A percentile compares a stretch with the other conserved stretches of the same genome.
These are phyloP conservation scores for Monochamus alternatus DNA, from an alignment of 2,888 invertebrate species.

Conservation along the genomic window DNA sequence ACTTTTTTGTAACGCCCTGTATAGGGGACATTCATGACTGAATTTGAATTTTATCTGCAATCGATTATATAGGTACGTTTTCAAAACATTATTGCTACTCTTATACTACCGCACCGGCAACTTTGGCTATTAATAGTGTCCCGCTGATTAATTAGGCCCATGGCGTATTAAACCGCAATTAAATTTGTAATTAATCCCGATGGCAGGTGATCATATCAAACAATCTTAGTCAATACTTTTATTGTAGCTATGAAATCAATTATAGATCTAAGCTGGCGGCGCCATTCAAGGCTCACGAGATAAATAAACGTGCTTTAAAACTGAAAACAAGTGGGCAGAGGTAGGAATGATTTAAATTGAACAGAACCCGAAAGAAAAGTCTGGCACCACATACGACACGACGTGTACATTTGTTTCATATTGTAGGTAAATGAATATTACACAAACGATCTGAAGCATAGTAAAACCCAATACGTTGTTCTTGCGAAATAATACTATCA, in stretches of 20 bases:
- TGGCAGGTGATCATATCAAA: constrained; percentile 44
- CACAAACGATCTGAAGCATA: constrained; percentile 2
- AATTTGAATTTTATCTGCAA: too few relatives aligned
- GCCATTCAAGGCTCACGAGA: constrained; percentile 62
- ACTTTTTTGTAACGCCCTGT: too few relatives aligned
- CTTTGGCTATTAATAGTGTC: too few relatives aligned
- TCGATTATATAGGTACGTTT: too few relatives aligned
- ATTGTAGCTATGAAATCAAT: constrained; percentile 59
- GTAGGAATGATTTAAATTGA: constrained; percentile 41
- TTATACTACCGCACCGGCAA: too few relatives aligned
- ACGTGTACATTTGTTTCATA: constrained; percentile 1
- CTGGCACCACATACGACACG: constrained; percentile 12
- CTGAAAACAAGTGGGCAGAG: constrained; percentile 56
- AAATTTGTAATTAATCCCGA: constrained; percentile 42
- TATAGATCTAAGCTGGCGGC: constrained; percentile 61
- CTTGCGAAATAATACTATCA: constrained; percentile 1
- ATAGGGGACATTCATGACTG: too few relatives aligned
- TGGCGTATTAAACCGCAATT: constrained; percentile 33
- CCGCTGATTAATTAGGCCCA: constrained; percentile 16
- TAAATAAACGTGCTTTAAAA: constrained; percentile 56
- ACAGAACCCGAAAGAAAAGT: constrained; percentile 19
- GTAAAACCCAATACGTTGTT: not conserved
- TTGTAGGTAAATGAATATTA: constrained; percentile 1
- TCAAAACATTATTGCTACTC: too few relatives aligned
- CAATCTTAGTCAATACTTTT: constrained; percentile 53